These are phyloP conservation scores for Dryadula phaetusa DNA, from an alignment of 2,888 invertebrate species.

Conservation along the genomic window DNA sequence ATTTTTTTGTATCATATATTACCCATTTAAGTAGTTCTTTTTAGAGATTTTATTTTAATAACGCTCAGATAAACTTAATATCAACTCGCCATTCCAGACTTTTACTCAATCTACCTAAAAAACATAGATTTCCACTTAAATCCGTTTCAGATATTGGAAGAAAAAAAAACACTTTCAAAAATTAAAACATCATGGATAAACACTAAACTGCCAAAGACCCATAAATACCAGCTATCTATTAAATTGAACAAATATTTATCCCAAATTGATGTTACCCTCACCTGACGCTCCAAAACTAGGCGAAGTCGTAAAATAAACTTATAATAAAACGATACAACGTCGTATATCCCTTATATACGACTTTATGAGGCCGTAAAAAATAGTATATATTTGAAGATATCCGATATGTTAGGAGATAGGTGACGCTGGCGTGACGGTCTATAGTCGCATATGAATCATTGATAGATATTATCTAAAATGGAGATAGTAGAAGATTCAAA, in stretches of 20 bases:
- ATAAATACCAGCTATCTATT: slow-evolving; percentile 14
- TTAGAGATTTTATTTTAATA: too few relatives aligned
- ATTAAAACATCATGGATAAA: background rate
- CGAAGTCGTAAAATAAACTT: slow-evolving; percentile 26
- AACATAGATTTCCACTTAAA: too few relatives aligned
- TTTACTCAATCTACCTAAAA: too few relatives aligned
- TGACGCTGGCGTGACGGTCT: background rate
- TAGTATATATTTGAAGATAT: slow-evolving; percentile 14
- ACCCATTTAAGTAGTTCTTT: too few relatives aligned
- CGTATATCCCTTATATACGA: slow-evolving; percentile 12
- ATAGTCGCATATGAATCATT: background rate
- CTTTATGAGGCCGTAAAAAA: slow-evolving; percentile 10
- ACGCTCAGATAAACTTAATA: too few relatives aligned
- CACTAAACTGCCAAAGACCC: background rate
- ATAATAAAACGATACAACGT: slow-evolving; percentile 26
- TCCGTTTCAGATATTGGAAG: too few relatives aligned
- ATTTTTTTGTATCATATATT: too few relatives aligned
- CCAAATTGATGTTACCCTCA: slow-evolving; percentile 11
- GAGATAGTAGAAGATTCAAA: too few relatives aligned
- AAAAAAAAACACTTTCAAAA: too few relatives aligned
- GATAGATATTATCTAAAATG: background rate
- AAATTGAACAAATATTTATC: slow-evolving; percentile 8
- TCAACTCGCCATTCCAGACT: too few relatives aligned
- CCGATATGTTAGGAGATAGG: background rate
- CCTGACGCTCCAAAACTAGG: slow-evolving; percentile 23